These are phyloP conservation scores for Rhodeus uyekii DNA, from an alignment of 2,797 vertebrate species.

Conservation along the genomic window DNA sequence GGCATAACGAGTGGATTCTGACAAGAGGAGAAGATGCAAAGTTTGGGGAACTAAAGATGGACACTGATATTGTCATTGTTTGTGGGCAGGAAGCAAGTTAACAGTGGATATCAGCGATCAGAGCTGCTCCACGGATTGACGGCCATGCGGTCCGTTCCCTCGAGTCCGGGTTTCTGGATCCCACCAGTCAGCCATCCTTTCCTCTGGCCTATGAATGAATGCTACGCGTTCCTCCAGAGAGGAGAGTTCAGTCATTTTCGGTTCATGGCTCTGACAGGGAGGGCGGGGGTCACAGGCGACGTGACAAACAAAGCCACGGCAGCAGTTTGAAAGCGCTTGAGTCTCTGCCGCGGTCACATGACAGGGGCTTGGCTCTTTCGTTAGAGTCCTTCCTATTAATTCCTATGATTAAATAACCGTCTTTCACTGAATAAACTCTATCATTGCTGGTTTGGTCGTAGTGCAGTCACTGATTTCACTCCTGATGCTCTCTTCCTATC, in stretches of 20 bases:
- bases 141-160: neutral
- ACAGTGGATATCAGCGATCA: constrained; percentile 22
- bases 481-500: constrained; percentile 5
- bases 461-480: constrained; percentile 2
- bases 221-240: too few relatives aligned
- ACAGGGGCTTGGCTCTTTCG: constrained; percentile 5
- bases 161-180: neutral
- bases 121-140: neutral
- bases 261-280: neutral
- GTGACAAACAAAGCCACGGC: neutral
- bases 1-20: constrained; percentile 20
- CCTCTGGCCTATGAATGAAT: neutral
- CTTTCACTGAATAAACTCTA: constrained; percentile 5
- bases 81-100: neutral
- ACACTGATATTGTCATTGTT: neutral
- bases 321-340: neutral
- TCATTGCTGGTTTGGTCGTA: constrained; percentile 1
- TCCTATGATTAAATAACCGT: neutral
- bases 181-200: neutral
- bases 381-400: constrained; percentile 25
- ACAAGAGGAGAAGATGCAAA: neutral
- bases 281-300: constrained; percentile 9
- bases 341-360: neutral
- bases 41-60: neutral
- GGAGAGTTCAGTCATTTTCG: neutral